A percentile compares a stretch with the other conserved stretches of the same genome.
phyloP scores from a whole-genome alignment of 2,797 vertebrate genomes.

The Menidia menidia region DNA sequence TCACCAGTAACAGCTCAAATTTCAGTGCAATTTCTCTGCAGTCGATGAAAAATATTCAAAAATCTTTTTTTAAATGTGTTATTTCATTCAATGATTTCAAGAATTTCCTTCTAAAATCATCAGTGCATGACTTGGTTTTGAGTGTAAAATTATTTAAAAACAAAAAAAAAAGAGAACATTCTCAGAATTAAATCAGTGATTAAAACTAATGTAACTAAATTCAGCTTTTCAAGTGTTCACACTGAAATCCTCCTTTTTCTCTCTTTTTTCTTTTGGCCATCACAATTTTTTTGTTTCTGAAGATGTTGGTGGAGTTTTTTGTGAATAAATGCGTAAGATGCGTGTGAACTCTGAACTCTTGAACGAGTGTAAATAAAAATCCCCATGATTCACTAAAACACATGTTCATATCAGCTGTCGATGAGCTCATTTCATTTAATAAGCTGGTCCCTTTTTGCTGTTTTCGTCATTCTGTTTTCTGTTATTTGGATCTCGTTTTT shows the following conservation, averaged over 20 bases:
- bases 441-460: not conserved
- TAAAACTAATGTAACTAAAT: not conserved
- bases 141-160: no score
- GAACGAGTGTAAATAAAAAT: constrained; percentile 27
- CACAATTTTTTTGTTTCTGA: not conserved
- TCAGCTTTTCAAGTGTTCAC: not conserved
- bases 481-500: not conserved
- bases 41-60: no score
- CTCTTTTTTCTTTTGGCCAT: not conserved
- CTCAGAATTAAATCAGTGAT: no score
- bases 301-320: constrained; percentile 12
- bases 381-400: constrained; percentile 16
- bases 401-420: constrained; percentile 13
- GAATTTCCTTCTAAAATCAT: no score
- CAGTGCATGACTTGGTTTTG: no score
- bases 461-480: not conserved
- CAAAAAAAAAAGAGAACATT: no score
- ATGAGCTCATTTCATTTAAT: constrained; percentile 1
- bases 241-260: not conserved
- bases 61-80: no score
- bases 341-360: not conserved
- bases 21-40: no score
- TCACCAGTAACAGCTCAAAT: no score
- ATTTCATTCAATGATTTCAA: no score
- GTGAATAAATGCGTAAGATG: constrained; percentile 8